These are phyloP conservation scores for Tenthredo amoena DNA, from an alignment of 2,888 invertebrate genomes.

Conservation along the genomic window DNA sequence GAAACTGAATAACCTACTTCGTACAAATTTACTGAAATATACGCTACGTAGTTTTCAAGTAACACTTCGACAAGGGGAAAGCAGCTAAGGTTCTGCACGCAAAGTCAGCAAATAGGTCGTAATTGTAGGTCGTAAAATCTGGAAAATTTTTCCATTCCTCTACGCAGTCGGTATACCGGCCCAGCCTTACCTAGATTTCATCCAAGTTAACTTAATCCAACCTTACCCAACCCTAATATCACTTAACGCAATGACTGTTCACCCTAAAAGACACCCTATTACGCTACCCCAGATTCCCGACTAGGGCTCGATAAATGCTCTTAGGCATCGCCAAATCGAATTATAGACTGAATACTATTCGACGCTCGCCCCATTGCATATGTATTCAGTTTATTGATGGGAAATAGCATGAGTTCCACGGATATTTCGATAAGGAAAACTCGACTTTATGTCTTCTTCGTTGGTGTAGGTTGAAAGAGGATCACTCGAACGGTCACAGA, in stretches of 20 bases:
- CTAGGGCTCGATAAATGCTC: constrained; percentile 21
- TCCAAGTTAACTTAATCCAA: constrained; percentile 4
- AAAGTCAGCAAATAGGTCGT: not conserved
- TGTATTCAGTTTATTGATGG: not conserved
- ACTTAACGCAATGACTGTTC: constrained; percentile 34
- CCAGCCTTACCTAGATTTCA: not conserved
- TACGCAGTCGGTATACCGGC: not conserved
- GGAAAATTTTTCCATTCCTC: not conserved
- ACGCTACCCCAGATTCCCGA: constrained; percentile 15
- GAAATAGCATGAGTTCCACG: not conserved
- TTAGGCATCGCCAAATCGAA: constrained; percentile 34
- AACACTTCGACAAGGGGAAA: not conserved
- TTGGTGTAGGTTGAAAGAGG: not conserved
- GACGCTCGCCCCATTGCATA: not conserved
- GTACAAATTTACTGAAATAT: not conserved
- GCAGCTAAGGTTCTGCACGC: not conserved
- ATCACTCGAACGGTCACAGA: not conserved
- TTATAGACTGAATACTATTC: constrained; percentile 32
- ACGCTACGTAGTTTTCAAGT: not conserved
- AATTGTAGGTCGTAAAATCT: not conserved
- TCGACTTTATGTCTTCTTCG: not conserved
- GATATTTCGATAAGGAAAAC: not conserved
- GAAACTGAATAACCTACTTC: too few species aligned
- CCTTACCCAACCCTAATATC: constrained; percentile 4
- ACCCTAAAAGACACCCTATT: constrained; percentile 37